Conservation (phyloP, 1,140 invertebrate species). For the Psilanteris sp. region DNA sequence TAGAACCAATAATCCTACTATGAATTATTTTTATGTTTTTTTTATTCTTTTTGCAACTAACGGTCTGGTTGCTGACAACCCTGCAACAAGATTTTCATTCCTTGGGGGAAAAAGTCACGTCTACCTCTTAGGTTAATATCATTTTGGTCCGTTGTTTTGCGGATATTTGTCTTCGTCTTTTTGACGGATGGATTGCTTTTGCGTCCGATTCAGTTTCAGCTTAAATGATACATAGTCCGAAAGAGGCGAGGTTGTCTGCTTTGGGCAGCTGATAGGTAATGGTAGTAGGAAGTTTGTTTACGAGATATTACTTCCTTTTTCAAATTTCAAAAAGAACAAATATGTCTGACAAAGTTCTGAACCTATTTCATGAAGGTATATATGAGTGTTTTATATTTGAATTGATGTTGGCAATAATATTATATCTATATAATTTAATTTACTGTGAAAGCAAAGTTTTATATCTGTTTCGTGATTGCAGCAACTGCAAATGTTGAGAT, state of each 20-base stretch:
- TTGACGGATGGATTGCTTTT: slow-evolving; percentile 59
- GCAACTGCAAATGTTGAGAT: too few species aligned
- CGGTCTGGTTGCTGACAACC: slow-evolving; percentile 42
- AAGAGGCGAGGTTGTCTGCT: slow-evolving; percentile 7
- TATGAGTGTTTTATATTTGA: too few species aligned
- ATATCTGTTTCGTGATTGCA: too few species aligned
- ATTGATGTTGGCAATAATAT: too few species aligned
- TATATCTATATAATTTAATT: too few species aligned
- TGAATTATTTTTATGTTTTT: neutral
- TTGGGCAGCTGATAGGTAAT: slow-evolving; percentile 12
- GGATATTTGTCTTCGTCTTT: slow-evolving; percentile 56
- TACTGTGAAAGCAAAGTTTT: too few species aligned
- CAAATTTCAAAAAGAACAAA: slow-evolving; percentile 8
- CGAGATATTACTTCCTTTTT: slow-evolving; percentile 1
- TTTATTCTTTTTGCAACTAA: too few species aligned
- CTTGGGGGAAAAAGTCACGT: slow-evolving; percentile 21
- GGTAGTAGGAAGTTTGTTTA: slow-evolving; percentile 24
- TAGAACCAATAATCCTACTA: slow-evolving; percentile 37
- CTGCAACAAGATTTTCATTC: slow-evolving; percentile 36
- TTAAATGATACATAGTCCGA: slow-evolving; percentile 58
- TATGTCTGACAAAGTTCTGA: neutral
- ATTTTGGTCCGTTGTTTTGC: slow-evolving; percentile 42
- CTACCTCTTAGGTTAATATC: slow-evolving; percentile 36
- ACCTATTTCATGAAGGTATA: too few species aligned
- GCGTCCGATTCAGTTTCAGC: slow-evolving; percentile 50